Conservation (phyloP, 2,113 vertebrate genomes). For the Albula glossodonta region DNA sequence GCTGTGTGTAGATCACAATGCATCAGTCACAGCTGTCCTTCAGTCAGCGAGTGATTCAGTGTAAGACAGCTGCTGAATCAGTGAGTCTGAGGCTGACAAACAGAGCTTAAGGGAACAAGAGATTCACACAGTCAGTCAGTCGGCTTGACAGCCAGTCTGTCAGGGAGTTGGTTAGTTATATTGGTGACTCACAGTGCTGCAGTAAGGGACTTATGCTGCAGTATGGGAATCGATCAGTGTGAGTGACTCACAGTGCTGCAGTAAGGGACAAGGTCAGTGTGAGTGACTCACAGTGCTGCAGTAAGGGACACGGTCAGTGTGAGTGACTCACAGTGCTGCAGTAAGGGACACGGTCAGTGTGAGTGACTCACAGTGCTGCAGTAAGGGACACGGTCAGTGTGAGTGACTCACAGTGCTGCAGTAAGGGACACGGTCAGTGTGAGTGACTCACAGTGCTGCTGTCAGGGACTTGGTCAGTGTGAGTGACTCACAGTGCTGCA, state of each 20-base stretch:
- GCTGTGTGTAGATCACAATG: background rate
- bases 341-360: too few relatives aligned
- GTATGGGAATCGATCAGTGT: too few relatives aligned
- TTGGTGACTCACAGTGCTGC: too few relatives aligned
- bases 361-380: background rate
- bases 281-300: conserved; percentile 32
- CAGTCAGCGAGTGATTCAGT: background rate
- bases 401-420: background rate
- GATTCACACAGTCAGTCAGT: too few relatives aligned
- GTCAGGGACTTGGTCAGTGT: background rate
- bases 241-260: too few relatives aligned
- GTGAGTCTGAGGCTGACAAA: background rate
- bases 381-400: too few relatives aligned
- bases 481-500: conserved; percentile 67
- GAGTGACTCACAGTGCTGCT: background rate
- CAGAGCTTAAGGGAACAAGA: too few relatives aligned
- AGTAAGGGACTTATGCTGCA: background rate
- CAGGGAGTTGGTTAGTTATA: too few relatives aligned
- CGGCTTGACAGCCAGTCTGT: too few relatives aligned
- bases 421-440: background rate
- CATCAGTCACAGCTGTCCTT: background rate
- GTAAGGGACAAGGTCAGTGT: too few relatives aligned
- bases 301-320: background rate
- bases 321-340: background rate
- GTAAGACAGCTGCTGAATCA: background rate